Conservation (phyloP, 2,888 invertebrate species). For the Lochmaea crataegi region DNA sequence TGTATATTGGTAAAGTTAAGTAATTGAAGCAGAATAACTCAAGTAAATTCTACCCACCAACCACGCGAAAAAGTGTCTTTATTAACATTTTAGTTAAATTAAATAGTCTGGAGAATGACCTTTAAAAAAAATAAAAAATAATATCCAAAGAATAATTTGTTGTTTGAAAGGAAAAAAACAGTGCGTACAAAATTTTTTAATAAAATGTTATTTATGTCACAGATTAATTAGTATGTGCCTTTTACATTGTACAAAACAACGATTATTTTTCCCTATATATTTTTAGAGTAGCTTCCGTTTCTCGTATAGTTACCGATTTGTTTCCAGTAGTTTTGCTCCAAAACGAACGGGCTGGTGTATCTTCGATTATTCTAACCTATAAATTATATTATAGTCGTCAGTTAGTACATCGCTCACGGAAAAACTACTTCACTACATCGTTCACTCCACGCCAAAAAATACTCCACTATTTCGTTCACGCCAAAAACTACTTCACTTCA, state of each 20-base stretch:
- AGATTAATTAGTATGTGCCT: constrained; percentile 58
- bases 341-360: constrained; percentile 11
- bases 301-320: constrained; percentile 43
- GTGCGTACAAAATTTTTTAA: constrained; percentile 50
- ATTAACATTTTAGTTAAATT: neutral
- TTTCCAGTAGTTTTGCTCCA: constrained; percentile 32
- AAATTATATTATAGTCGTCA: too few relatives aligned
- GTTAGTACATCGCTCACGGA: too few relatives aligned
- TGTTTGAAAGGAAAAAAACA: constrained; percentile 48
- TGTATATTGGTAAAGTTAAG: too few relatives aligned
- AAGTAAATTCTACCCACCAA: neutral
- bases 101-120: constrained; percentile 3
- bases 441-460: too few relatives aligned
- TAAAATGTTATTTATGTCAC: constrained; percentile 53
- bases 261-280: constrained; percentile 45
- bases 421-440: too few relatives aligned
- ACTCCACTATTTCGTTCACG: too few relatives aligned
- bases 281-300: constrained; percentile 36
- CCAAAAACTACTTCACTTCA: too few relatives aligned
- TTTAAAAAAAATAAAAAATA: constrained; percentile 33
- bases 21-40: neutral
- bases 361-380: constrained; percentile 1
- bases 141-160: constrained; percentile 56
- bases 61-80: neutral
- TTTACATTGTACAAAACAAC: constrained; percentile 59